A percentile compares a stretch with the other conserved stretches of the same genome.
Evolutionary conservation across 2,888 invertebrate genomes (phyloP).

Genomic region (Fragum sueziense): DNA sequence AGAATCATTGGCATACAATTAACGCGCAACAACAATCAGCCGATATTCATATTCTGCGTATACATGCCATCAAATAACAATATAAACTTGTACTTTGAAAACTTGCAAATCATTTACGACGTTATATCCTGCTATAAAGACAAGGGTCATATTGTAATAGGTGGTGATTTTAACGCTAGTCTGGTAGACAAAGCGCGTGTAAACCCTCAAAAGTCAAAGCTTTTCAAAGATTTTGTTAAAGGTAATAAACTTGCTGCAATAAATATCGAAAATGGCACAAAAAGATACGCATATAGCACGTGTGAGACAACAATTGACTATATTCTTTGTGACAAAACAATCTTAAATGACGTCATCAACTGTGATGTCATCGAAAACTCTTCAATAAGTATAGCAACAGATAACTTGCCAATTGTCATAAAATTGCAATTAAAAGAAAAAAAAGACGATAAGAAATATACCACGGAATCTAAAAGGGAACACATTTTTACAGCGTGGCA

Average conservation of each 20-base stretch:
- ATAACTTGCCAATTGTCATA: neutral
- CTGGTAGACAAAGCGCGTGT: neutral
- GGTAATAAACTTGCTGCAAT: neutral
- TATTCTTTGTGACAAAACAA: neutral
- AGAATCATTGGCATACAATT: neutral
- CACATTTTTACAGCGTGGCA: neutral
- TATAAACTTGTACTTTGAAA: neutral
- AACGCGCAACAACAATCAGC: neutral
- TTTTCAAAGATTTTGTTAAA: neutral
- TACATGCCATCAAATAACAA: neutral
- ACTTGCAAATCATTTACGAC: neutral
- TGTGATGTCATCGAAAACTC: neutral
- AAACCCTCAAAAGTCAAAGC: neutral
- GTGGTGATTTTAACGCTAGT: constrained; percentile 4
- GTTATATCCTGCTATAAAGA: neutral
- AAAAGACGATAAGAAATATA: neutral
- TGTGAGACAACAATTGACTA: neutral
- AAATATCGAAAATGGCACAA: neutral
- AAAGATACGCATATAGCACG: neutral
- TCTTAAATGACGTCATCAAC: neutral
- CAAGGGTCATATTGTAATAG: neutral
- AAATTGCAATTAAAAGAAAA: neutral
- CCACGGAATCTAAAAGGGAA: neutral
- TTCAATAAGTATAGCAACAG: neutral
- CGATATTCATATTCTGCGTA: neutral